Evolutionary conservation across 2,113 vertebrate species (phyloP), one percentile per base, ranked within the genome.

Genomic region (Crotalus helleri): DNA sequence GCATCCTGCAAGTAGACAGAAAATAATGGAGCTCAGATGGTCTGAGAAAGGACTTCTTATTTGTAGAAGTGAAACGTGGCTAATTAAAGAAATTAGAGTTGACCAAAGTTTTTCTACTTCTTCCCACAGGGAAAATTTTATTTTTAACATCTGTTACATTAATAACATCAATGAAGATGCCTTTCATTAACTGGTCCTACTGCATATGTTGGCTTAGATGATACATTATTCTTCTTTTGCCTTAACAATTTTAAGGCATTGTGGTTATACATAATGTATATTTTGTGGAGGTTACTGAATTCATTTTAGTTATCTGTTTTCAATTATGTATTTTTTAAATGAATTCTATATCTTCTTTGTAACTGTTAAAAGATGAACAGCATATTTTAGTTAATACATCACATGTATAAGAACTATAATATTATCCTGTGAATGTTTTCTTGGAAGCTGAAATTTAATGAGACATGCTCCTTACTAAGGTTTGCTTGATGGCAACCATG

Each of bases 1-100:
- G 91, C 92, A 92, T 95, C 57, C 8, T 95, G 92, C 94, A 96
- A 95, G n/a, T 86, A 94, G 94, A 94, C 46, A 8, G 86, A 95
- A 92, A 96, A 89, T 93, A 95, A 96, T 54, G 90, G 94, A 29
- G 81, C 85, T 96, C 58, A 61, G 24, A 87, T n/a, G 1, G 15
- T 90, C 91, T 29, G 7, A 64, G 69, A 58, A 89, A 93, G 86
- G 2, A 86, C 91, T 95, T 89, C 86, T 39, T 92, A 57, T 69
- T 90, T 55, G 94, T 94, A 93, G 92, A 93, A 86, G 91, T 74
- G 49, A 95, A 95, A 94, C 94, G 85, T 46, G 91, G 4, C 0
- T 54, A 9, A 57, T 87, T 91, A 94, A 97, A 95, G 26, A 87
- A 74, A 93, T 94, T 17, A 59, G 33, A 93, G 92, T 91, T 33